These are phyloP conservation scores for Plusia festucae DNA, from an alignment of 2,888 invertebrate species.

Conservation along the genomic window DNA sequence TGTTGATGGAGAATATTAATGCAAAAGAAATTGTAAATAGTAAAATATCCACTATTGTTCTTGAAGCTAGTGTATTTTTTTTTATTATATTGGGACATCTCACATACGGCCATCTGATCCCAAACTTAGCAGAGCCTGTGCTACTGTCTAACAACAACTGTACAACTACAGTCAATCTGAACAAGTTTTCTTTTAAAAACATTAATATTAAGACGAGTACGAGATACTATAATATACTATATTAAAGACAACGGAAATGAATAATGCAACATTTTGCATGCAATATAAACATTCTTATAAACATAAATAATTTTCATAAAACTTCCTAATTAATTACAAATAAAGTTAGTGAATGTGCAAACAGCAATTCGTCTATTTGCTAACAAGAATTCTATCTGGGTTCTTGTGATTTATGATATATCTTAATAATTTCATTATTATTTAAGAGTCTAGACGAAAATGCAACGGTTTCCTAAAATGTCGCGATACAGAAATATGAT, in stretches of 20 bases:
- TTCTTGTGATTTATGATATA: constrained; percentile 45
- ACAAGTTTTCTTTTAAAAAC: no score
- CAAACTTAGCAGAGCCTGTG: no score
- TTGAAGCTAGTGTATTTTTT: background rate
- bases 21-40: background rate
- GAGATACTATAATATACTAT: no score
- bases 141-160: no score
- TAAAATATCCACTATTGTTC: background rate
- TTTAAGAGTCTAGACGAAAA: constrained; percentile 18
- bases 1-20: no score
- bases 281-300: constrained; percentile 5
- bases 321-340: constrained; percentile 1
- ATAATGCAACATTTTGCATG: background rate
- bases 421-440: constrained; percentile 26
- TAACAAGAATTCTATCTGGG: constrained; percentile 39
- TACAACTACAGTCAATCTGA: no score
- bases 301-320: background rate
- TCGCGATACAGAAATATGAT: constrained; percentile 3
- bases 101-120: no score
- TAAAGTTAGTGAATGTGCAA: constrained; percentile 10
- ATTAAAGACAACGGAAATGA: background rate
- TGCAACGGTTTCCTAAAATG: constrained; percentile 27
- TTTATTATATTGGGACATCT: no score
- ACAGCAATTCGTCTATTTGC: constrained; percentile 37
- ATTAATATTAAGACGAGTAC: no score